Percentiles rank a stretch among this genome's conserved stretches.
phyloP scores from a whole-genome alignment of 1,140 invertebrate genomes.

The Heliconius himera region DNA sequence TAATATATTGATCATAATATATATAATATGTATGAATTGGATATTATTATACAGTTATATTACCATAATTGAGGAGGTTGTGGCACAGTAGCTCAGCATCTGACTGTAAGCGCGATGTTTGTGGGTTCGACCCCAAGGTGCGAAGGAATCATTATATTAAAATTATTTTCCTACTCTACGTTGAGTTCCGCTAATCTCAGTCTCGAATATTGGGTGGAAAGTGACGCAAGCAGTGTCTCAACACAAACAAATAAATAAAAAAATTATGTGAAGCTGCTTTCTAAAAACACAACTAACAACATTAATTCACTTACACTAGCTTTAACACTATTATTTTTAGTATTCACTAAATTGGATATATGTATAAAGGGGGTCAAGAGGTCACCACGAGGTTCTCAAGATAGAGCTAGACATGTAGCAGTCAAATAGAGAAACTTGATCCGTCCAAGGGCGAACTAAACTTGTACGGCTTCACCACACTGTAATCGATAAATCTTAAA shows the following conservation, averaged over 20 bases:
- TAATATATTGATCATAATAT: too few relatives aligned
- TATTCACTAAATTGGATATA: constrained; percentile 1
- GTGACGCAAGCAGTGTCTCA: too few relatives aligned
- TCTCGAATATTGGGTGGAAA: too few relatives aligned
- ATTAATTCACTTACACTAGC: too few relatives aligned
- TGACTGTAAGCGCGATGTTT: background rate
- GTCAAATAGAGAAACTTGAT: constrained; percentile 58
- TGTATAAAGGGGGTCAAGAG: constrained; percentile 15
- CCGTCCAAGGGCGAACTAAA: constrained; percentile 55
- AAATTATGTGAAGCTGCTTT: too few relatives aligned
- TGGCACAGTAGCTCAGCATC: background rate
- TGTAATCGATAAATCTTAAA: constrained; percentile 70
- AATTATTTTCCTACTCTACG: too few relatives aligned
- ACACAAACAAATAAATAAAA: too few relatives aligned
- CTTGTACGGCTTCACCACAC: constrained; percentile 59
- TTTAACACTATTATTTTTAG: background rate
- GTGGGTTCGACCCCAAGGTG: background rate
- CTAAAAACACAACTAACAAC: too few relatives aligned
- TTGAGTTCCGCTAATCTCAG: too few relatives aligned
- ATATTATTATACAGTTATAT: constrained; percentile 1
- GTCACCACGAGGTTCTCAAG: background rate
- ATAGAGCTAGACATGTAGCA: constrained; percentile 20
- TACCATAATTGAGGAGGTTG: background rate
- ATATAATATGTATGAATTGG: background rate
- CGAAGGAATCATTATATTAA: too few relatives aligned